These are phyloP conservation scores for Fopius arisanus DNA, from an alignment of 1,140 invertebrate species.

Conservation along the genomic window DNA sequence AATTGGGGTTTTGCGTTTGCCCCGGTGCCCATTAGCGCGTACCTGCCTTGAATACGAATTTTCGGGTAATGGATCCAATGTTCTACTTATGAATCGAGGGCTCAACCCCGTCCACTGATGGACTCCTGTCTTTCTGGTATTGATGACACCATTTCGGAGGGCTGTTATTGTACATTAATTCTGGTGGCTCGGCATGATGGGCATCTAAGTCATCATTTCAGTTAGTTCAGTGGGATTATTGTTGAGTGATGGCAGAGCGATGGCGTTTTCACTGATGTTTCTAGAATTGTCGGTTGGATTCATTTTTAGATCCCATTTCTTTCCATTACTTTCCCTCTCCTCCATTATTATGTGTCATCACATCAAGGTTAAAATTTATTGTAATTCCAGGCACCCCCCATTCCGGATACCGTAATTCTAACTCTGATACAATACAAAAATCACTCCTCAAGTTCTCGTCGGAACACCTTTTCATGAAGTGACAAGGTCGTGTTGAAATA, in stretches of 20 bases:
- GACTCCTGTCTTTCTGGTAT: not conserved
- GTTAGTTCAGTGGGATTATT: not conserved
- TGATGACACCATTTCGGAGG: not conserved
- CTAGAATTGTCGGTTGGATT: too few species aligned
- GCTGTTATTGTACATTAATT: not conserved
- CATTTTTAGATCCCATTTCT: too few species aligned
- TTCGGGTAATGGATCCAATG: constrained; percentile 11
- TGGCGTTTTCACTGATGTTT: not conserved
- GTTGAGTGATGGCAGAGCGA: not conserved
- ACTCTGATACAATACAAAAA: too few species aligned
- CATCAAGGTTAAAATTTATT: too few species aligned
- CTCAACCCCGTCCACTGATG: not conserved
- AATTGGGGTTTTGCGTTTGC: constrained; percentile 45
- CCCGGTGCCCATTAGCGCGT: constrained; percentile 36
- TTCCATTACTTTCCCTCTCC: too few species aligned
- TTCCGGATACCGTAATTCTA: too few species aligned
- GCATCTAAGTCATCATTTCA: not conserved
- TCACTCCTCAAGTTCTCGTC: too few species aligned
- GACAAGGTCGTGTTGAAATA: constrained; percentile 39
- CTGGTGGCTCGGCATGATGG: not conserved
- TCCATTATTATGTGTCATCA: too few species aligned
- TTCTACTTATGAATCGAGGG: constrained; percentile 20
- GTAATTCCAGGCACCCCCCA: too few species aligned
- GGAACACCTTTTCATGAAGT: not conserved
- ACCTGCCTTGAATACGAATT: constrained; percentile 13